Evolutionary conservation across 2,888 invertebrate species (phyloP).

Genomic region (Branchipolynoe longqiensis): DNA sequence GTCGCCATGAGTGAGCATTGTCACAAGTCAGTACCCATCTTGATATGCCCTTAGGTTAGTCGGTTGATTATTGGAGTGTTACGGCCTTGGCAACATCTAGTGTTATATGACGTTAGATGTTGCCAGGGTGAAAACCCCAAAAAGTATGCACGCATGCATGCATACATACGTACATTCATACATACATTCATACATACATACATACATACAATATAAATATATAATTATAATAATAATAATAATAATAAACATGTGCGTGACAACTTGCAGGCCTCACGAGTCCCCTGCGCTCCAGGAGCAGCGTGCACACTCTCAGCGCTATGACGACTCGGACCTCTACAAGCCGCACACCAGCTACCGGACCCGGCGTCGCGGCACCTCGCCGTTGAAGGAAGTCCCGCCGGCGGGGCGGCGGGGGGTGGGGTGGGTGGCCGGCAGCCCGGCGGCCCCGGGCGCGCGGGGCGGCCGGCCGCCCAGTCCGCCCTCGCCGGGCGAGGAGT

Average conservation of each 20-base stretch:
- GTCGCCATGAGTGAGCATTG: no score
- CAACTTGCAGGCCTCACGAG: no score
- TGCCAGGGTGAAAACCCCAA: no score
- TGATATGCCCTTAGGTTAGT: no score
- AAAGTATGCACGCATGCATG: not conserved
- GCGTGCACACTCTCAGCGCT: slow-evolving; percentile 58
- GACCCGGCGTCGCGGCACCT: slow-evolving; percentile 23
- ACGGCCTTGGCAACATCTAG: no score
- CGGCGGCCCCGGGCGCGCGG: not conserved
- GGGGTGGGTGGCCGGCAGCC: not conserved
- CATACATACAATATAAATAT: no score
- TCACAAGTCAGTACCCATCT: no score
- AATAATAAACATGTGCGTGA: no score
- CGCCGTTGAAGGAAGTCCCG: not conserved
- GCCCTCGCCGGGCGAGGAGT: not conserved
- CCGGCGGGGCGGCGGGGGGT: not conserved
- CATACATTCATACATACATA: not conserved
- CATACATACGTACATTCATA: not conserved
- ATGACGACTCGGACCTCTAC: slow-evolving; percentile 57
- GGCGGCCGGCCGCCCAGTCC: not conserved
- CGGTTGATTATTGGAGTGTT: no score
- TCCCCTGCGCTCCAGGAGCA: slow-evolving; percentile 10
- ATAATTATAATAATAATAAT: no score
- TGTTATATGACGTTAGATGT: no score
- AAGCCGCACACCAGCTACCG: slow-evolving; percentile 57